Evolutionary conservation across 23 tunicate species (phyloP), one percentile per base, ranked within the genome.

Genomic region (Halocynthia roretzi): DNA sequence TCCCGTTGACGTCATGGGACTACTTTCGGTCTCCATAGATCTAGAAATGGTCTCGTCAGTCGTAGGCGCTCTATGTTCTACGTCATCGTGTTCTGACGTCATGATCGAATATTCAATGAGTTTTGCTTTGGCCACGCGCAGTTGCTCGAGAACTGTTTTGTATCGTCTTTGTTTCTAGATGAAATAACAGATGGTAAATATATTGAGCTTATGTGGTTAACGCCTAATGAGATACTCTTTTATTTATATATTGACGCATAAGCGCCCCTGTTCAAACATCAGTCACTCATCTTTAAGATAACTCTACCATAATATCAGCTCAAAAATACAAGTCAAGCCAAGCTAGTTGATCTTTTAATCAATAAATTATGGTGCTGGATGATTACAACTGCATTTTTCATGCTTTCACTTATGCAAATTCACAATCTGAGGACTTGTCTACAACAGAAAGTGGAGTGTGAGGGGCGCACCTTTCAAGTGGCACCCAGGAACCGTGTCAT

Each of bases 101-200:
- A 74, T 74, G 5, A 74, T 54, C 53, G 64, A 50, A 7, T 54
- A 18, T 48, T 74, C 56, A 5, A 74, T 54, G 0, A 74, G 40
- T 18, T 74, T 74, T 7, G 78, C 78, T 74, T 74, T 74, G 21
- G 78, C 56, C 23, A 74, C 23, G 7, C 78, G 78, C 0, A 74
- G 62, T 56, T 74, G 78, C 4, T 74, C 78, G 64, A 56, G 63
- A 56, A 74, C 63, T 0, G 78, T 54, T 56, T 74, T 74, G 78
- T 74, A 74, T 0, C 78, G 78, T 15, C 78, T 74, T 74, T 74
- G 78, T 74, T 74, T 74, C 78, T 74, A 64, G 10, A 54, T 14
- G 6, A 52, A 18, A 60, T 60, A 4, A 4, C 18, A 2, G 18
- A 60, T 18, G 17, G 17, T 18, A 18, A 15, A 18, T 15, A n/a